Base-by-base conservation (phyloP, 2,113 vertebrate species). In the Tychaedon coryphoeus region DNA sequence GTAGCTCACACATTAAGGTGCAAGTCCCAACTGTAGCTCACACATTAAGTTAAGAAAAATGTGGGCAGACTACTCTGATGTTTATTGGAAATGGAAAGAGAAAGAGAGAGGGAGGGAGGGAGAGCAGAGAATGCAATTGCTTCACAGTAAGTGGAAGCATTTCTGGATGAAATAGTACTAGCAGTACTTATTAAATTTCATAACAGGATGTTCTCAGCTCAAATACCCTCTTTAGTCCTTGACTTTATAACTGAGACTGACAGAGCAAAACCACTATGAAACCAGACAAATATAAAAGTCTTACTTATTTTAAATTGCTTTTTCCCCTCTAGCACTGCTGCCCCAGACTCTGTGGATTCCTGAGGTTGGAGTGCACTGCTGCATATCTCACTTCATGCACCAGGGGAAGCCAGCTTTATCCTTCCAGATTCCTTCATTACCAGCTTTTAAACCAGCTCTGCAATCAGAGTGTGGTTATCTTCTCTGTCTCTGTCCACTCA, bases 161-260 rank as follows among this genome's bases (percentile, higher is more conserved):
- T 94, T 86, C 67, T 66, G 67, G 79, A 80, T 76, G 56, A 88
- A 96, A 88, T 77, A 92, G 72, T 93, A 83, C 81, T 76, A 86
- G 51, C 54, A 64, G 24, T 86, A 90, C 71, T 77, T 94, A 95
- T 76, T 94, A 86, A 91, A 93, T 92, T 92, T 94, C 71, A 54
- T 79, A 90, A 87, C 80, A 94, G 81, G 77, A 95, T 90, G 65
- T 88, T 92, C 87, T 94, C 65, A 79, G 77, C 51, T 93, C 48
- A 80, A 86, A 93, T 71, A 79, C 34, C 51, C 64, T 94, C 71
- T 72, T 92, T 88, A 79, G 71, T 56, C 28, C 79, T 96, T 90
- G 78, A 86, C 87, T 94, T 92, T 83, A 71, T 93, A 93, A 86
- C 69, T 60, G 58, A 82, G 64, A 77, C 51, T 86, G 69, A 40